A percentile compares a stretch with the other conserved stretches of the same genome.
phyloP scores from a whole-genome alignment of 2,113 vertebrate species.

The Hydropotes inermis region DNA sequence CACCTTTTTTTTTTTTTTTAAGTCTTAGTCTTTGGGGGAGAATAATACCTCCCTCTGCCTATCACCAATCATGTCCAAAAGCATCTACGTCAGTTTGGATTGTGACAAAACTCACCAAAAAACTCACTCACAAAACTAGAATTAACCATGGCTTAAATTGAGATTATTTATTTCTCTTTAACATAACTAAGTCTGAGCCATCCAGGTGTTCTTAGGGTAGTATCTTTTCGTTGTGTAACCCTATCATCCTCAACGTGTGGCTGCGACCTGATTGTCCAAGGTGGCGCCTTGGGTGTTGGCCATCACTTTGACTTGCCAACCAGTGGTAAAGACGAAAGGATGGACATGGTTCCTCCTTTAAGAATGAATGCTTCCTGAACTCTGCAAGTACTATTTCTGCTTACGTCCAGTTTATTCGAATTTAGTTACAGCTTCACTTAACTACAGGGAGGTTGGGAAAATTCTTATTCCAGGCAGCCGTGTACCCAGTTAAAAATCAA shows the following conservation, averaged over 20 bases:
- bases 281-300: not conserved
- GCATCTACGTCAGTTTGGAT: not conserved
- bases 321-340: not conserved
- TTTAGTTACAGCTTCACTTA: not conserved
- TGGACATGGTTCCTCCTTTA: not conserved
- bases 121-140: not conserved
- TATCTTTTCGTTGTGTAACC: not conserved
- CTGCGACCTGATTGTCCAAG: not conserved
- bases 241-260: not conserved
- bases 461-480: not conserved
- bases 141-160: not conserved
- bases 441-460: not conserved
- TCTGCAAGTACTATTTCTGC: not conserved
- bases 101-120: not conserved
- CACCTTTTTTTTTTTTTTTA: not conserved
- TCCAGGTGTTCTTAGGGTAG: not conserved
- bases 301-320: not conserved
- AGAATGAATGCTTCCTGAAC: not conserved
- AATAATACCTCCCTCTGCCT: not conserved
- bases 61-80: not conserved
- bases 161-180: not conserved
- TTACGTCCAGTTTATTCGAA: not conserved
- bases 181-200: not conserved
- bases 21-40: not conserved
- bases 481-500: not conserved